Base-by-base conservation (phyloP, 2,113 vertebrate genomes). In the Phaethon lepturus region DNA sequence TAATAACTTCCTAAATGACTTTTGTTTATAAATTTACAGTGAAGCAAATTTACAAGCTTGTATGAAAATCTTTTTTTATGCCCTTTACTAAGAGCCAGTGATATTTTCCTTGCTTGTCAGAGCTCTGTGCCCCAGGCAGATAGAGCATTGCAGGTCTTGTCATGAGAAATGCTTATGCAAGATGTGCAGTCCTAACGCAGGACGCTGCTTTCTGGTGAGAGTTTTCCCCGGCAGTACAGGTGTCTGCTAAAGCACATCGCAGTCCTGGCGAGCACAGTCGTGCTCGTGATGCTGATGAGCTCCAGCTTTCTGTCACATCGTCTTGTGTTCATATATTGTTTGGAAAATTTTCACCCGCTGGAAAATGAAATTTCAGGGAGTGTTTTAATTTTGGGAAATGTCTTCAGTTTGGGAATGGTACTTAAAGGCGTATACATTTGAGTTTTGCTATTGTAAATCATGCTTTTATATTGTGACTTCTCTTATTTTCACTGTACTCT, bases 111-210 rank as follows among this genome's bases (percentile, higher is more conserved):
- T 26, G 63, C 52, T 26, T 58, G 17, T 75, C 63, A 45, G 56
- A 62, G 33, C 28, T 40, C 62, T 0, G 1, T 67, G 56, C 31
- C 56, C 31, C 1, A 2, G 83, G 73, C 56, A 71, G 45, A 58
- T 17, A 26, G 44, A 52, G 14, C 26, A 2, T 45, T 74, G 67
- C 87, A 75, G 40, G 60, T 59, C 63, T 45, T 45, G 35, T 35
- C 5, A 24, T 55, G 62, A 84, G 47, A 45, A 55, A 19, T 16
- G 11, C 45, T 76, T 49, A 3, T 9, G 22, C n/a, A 59, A 59
- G 62, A 35, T 22, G 38, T n/a, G 33, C 19, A 3, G 47, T 33
- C 6, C 23, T 44, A 13, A 47, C 0, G 3, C 2, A 19, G 68
- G 17, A 31, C 0, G 2, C 35, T 74, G 47, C 62, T 68, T 82